Evolutionary conservation across 1,140 invertebrate species (phyloP).

Genomic region (Cotesia typhae): DNA sequence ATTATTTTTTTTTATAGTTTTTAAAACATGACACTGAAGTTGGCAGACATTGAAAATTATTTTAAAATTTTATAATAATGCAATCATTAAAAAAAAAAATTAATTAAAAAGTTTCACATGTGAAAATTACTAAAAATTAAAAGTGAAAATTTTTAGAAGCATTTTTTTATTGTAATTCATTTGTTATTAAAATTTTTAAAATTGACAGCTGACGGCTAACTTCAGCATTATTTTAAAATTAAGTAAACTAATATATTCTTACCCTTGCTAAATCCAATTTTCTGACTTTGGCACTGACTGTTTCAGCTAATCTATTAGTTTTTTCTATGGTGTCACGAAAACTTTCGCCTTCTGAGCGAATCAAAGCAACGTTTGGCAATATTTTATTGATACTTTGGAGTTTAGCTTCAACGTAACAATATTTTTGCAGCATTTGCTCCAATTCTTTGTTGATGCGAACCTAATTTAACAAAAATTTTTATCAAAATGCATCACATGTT

Average conservation of each 20-base stretch:
- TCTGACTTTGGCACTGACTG: conserved; percentile 95
- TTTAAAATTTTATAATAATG: no score
- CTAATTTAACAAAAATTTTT: conserved; percentile 53
- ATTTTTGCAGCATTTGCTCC: conserved; percentile 69
- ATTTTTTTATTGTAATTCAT: no score
- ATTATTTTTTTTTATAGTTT: no score
- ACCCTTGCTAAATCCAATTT: conserved; percentile 93
- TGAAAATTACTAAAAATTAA: no score
- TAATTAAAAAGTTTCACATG: no score
- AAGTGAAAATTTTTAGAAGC: no score
- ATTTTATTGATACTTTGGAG: conserved; percentile 72
- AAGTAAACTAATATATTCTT: conserved; percentile 44
- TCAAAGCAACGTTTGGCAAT: conserved; percentile 74
- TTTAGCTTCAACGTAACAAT: conserved; percentile 74
- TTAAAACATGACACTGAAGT: no score
- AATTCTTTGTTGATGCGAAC: conserved; percentile 69
- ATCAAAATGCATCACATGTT: conserved; percentile 39
- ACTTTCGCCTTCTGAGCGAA: conserved; percentile 77
- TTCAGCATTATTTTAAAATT: conserved; percentile 30
- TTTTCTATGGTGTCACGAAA: conserved; percentile 85
- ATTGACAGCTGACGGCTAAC: no score
- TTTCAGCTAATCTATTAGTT: conserved; percentile 89
- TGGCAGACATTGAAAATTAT: no score
- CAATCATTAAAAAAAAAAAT: no score
- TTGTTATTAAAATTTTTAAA: no score